Evolutionary conservation across 1,140 invertebrate genomes (phyloP), one percentile per base, ranked within the genome.

Genomic region (Drosophila biarmipes): DNA sequence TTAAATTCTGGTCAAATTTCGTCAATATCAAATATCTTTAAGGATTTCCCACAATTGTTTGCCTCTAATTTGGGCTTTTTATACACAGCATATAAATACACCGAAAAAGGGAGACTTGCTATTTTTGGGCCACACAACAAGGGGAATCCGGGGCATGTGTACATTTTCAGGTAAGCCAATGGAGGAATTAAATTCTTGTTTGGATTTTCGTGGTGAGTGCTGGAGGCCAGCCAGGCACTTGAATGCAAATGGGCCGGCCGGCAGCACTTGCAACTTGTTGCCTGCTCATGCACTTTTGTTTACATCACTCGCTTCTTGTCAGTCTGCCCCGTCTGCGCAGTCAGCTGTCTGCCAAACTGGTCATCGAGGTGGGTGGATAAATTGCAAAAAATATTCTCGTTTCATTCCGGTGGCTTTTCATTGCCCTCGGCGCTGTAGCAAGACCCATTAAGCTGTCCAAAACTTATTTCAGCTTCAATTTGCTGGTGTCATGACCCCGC

Each of bases 381-480:
- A 69, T 56, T 48, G 51, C 56, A 59, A 45, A 45, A 37, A 45
- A 48, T 54, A 59, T 64, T 66, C 74, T 53, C 52, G 31, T 58
- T 55, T 40, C 68, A 52, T 80, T 71, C 11, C 46, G 37, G 37
- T 59, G 51, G 37, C 67, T 57, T 67, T 71, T 71, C 49, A 52
- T 59, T 73, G 34, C 61, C 49, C 17, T 45, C 53, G 17, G 38
- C 19, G 53, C 42, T 54, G 34, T 29, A 42, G 63, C 63, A 56
- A 59, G 54, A 12, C 56, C 64, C 73, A 77, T 78, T 80, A 73
- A 75, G 48, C 75, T 78, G 76, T 76, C 82, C 63, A 56, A 85
- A 75, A 78, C 61, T 59, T 57, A 78, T 87, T 81, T 87, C 57
- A 78, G 79, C 66, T 62, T 87, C 82, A 87, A 86, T 82, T 86